These are phyloP conservation scores for Caenorhabditis sinica DNA, from an alignment of 2,888 invertebrate species.

Conservation along the genomic window DNA sequence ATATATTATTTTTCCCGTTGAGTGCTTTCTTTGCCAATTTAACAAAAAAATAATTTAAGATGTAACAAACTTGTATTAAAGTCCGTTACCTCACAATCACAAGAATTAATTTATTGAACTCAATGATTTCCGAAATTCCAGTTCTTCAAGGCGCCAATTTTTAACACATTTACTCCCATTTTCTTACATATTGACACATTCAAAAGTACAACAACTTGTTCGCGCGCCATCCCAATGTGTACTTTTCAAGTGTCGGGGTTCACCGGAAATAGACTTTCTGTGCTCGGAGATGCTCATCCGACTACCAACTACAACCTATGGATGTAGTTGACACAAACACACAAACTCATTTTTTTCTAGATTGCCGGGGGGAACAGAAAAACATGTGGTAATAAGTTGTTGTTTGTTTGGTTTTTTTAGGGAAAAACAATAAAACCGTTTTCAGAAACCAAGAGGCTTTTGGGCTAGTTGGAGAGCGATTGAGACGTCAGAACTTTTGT, in stretches of 20 bases:
- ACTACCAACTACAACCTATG: slow-evolving; percentile 48
- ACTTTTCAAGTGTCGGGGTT: slow-evolving; percentile 3
- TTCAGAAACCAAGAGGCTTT: background rate
- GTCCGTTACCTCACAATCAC: background rate
- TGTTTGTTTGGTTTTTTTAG: slow-evolving; percentile 44
- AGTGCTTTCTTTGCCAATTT: too few species aligned
- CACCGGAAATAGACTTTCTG: slow-evolving; percentile 35
- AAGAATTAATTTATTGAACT: slow-evolving; percentile 24
- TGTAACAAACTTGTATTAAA: too few species aligned
- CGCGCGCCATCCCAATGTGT: slow-evolving; percentile 21
- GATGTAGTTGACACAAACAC: slow-evolving; percentile 44
- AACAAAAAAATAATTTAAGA: too few species aligned
- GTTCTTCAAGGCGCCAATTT: background rate
- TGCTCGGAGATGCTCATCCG: slow-evolving; percentile 22
- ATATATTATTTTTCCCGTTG: too few species aligned
- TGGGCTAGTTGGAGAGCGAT: background rate
- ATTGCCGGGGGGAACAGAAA: background rate
- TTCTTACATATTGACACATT: slow-evolving; percentile 26
- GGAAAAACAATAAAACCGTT: background rate
- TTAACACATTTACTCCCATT: slow-evolving; percentile 8
- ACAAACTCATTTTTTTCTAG: slow-evolving; percentile 12
- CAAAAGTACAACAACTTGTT: slow-evolving; percentile 44
- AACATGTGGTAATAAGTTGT: slow-evolving; percentile 38
- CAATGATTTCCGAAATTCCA: background rate
- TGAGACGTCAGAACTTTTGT: slow-evolving; percentile 14